Evolutionary conservation across 2,113 vertebrate genomes (phyloP).

Genomic region (Misgurnus mizolepis): DNA sequence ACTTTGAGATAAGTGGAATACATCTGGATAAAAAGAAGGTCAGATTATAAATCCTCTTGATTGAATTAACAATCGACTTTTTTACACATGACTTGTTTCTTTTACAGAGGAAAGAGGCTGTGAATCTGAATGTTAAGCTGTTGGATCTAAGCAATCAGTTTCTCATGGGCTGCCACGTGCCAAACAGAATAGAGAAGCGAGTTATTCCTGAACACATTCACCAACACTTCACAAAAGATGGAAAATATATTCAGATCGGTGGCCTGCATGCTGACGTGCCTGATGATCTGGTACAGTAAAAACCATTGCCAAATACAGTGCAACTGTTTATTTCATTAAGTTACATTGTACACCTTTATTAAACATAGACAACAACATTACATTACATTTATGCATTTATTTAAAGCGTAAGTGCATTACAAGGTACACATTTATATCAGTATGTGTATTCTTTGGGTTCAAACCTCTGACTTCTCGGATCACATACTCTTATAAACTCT

Average conservation of each 20-base stretch:
- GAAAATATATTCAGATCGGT: constrained; percentile 79
- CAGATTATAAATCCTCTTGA: constrained; percentile 47
- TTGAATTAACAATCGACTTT: not conserved
- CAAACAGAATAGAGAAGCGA: constrained; percentile 84
- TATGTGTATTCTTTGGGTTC: no score
- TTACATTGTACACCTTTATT: no score
- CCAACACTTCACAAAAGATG: constrained; percentile 79
- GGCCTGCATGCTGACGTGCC: constrained; percentile 87
- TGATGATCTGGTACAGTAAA: constrained; percentile 80
- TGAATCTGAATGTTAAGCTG: constrained; percentile 87
- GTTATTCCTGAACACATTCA: constrained; percentile 83
- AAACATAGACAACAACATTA: no score
- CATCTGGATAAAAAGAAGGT: constrained; percentile 94
- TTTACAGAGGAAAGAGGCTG: constrained; percentile 84
- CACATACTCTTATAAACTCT: no score
- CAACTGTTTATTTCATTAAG: not conserved
- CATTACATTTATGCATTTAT: no score
- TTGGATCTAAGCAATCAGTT: constrained; percentile 90
- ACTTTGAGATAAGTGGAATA: constrained; percentile 99
- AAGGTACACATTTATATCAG: no score
- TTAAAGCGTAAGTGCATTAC: no score
- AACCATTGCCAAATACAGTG: not conserved
- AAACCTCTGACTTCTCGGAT: no score
- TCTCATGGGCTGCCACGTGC: constrained; percentile 82
- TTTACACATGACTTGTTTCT: not conserved